Conservation (phyloP, 2,888 invertebrate genomes). For the Rapana venosa region DNA sequence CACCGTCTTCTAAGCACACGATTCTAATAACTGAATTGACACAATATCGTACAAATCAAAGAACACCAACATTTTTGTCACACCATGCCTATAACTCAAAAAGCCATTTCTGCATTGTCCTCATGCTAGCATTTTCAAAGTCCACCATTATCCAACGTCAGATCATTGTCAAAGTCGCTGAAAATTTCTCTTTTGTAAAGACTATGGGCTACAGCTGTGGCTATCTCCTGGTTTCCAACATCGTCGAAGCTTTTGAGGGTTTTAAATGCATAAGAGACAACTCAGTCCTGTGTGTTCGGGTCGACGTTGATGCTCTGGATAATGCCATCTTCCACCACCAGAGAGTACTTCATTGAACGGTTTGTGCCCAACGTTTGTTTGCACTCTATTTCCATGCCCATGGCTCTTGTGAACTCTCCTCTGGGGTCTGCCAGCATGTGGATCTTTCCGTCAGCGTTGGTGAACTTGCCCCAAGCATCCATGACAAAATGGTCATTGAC, state of each 20-base stretch:
- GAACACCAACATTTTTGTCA: too few species aligned
- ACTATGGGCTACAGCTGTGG: too few species aligned
- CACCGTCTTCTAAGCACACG: too few species aligned
- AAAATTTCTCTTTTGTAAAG: too few species aligned
- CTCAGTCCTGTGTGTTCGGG: conserved; percentile 95
- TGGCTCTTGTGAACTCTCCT: conserved; percentile 87
- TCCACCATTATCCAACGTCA: too few species aligned
- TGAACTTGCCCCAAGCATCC: conserved; percentile 93
- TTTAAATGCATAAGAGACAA: conserved; percentile 85
- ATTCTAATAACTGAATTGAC: too few species aligned
- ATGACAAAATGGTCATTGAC: conserved; percentile 98
- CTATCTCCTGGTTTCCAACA: background rate
- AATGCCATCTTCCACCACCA: conserved; percentile 91
- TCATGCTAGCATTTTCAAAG: too few species aligned
- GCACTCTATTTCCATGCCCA: conserved; percentile 89
- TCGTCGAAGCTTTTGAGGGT: conserved; percentile 53
- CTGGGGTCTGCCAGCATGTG: conserved; percentile 94
- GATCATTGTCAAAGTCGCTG: too few species aligned
- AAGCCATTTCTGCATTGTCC: too few species aligned
- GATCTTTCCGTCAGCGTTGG: conserved; percentile 89
- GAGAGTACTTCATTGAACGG: conserved; percentile 84
- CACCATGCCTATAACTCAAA: too few species aligned
- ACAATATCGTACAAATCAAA: too few species aligned
- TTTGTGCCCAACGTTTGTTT: conserved; percentile 84
- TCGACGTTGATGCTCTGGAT: conserved; percentile 91